Evolutionary conservation across 2,113 vertebrate species (phyloP).

Genomic region (Psilopsiagon aurifrons): DNA sequence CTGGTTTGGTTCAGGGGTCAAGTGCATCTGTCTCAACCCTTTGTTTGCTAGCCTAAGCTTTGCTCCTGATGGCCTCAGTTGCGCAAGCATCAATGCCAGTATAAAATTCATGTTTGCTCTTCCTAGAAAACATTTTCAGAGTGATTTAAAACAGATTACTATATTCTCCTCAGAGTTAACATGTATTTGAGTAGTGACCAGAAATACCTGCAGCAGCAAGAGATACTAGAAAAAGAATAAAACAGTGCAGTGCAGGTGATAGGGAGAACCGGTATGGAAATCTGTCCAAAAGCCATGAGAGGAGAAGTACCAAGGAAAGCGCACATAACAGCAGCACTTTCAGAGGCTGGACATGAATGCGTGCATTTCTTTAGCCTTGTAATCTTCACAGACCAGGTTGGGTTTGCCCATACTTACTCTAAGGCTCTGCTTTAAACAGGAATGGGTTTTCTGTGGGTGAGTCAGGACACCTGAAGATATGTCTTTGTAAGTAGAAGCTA

Average conservation of each 20-base stretch:
- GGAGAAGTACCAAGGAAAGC: not conserved
- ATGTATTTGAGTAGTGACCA: not conserved
- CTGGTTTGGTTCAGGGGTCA: not conserved
- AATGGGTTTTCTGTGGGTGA: not conserved
- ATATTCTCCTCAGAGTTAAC: not conserved
- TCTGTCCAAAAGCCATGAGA: not conserved
- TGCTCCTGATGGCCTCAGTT: not conserved
- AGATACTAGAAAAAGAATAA: not conserved
- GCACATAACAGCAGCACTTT: not conserved
- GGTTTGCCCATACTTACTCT: not conserved
- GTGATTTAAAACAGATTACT: not conserved
- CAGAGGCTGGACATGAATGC: accelerated
- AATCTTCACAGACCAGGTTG: not conserved
- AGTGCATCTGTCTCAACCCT: not conserved
- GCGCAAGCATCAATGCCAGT: not conserved
- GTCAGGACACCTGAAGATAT: not conserved
- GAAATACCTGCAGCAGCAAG: not conserved
- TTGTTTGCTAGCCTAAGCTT: not conserved
- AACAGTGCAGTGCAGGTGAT: not conserved
- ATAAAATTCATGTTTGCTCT: not conserved
- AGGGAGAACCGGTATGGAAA: not conserved
- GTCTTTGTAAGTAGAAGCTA: not conserved
- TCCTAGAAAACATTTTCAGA: not conserved
- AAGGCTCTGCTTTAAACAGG: not conserved
- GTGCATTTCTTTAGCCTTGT: not conserved